Conservation (phyloP, 2,113 vertebrate species). For the Grus americana region DNA sequence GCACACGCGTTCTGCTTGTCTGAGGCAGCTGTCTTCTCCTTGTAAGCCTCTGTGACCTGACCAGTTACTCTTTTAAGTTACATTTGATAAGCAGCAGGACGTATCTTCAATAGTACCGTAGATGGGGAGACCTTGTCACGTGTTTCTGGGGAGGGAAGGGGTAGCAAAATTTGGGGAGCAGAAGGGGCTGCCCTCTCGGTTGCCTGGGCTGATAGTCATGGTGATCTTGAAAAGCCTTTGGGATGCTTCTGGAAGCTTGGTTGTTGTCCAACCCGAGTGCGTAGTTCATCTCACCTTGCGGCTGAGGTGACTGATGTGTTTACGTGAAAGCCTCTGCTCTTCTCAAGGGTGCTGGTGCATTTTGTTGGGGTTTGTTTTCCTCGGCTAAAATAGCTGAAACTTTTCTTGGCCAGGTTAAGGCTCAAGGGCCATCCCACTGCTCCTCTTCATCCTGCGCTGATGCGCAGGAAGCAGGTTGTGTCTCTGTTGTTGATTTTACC, state of each 20-base stretch:
- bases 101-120: fast-evolving
- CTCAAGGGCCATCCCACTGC: background rate
- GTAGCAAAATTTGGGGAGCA: background rate
- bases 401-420: background rate
- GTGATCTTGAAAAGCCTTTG: background rate
- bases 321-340: background rate
- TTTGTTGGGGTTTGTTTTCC: background rate
- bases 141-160: background rate
- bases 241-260: background rate
- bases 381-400: background rate
- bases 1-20: background rate
- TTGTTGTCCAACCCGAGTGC: background rate
- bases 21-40: background rate
- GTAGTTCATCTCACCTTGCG: background rate
- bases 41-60: background rate
- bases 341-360: background rate
- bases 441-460: background rate
- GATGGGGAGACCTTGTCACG: background rate
- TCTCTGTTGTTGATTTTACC: background rate
- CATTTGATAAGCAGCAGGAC: background rate
- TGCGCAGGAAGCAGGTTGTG: background rate
- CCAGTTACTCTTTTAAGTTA: background rate
- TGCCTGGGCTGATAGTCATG: background rate
- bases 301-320: background rate
- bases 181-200: background rate